These are phyloP conservation scores for Zaprionus taronus DNA, from an alignment of 1,140 invertebrate species.

Conservation along the genomic window DNA sequence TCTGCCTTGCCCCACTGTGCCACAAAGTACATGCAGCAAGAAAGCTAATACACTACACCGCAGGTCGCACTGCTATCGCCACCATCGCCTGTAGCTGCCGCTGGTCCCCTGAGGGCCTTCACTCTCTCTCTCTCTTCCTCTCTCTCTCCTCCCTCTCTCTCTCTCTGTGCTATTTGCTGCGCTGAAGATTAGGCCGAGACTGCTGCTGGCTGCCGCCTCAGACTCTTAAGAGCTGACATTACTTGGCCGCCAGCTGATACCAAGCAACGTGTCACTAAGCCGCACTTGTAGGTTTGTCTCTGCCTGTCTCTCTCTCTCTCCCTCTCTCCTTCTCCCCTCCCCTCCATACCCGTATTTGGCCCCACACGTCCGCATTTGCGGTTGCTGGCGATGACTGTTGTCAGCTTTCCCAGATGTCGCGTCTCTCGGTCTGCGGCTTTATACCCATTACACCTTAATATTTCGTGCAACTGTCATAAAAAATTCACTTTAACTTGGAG, in stretches of 20 bases:
- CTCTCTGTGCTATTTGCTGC: conserved; percentile 66
- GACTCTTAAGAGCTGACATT: conserved; percentile 42
- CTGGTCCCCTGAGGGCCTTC: no score
- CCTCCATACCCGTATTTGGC: neutral
- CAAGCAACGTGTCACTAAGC: conserved; percentile 66
- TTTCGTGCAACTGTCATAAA: conserved; percentile 79
- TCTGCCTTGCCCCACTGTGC: neutral
- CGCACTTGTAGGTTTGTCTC: conserved; percentile 71
- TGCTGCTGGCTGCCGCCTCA: conserved; percentile 12
- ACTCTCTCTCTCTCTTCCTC: neutral
- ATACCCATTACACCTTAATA: conserved; percentile 79
- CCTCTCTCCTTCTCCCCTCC: neutral
- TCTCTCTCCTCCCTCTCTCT: neutral
- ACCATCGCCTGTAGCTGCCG: neutral
- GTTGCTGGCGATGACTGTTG: conserved; percentile 50
- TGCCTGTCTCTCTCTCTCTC: conserved; percentile 10
- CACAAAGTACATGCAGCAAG: conserved; percentile 8
- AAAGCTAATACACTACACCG: neutral
- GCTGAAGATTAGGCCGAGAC: conserved; percentile 62
- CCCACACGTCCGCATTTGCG: conserved; percentile 23
- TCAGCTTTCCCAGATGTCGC: conserved; percentile 52
- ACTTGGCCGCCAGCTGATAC: conserved; percentile 35
- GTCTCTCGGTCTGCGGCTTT: conserved; percentile 50
- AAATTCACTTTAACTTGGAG: conserved; percentile 71
- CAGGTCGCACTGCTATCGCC: conserved; percentile 1